Conservation (phyloP, 2,797 vertebrate species). For the Knipowitschia caucasica region DNA sequence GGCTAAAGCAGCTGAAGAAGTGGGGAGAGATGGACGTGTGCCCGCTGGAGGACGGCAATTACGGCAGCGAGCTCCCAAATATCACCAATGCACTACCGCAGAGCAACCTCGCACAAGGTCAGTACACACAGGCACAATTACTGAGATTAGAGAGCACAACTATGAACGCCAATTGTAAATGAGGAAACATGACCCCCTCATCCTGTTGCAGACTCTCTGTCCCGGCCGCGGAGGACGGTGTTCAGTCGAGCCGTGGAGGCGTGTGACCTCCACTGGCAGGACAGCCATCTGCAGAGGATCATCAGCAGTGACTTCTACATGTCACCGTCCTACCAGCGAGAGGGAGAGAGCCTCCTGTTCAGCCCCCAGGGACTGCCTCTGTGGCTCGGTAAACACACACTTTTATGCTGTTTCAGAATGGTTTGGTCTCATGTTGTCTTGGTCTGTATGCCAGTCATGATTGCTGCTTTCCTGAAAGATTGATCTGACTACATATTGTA, state of each 20-base stretch:
- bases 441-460: not conserved
- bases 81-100: slow-evolving; percentile 95
- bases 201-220: slow-evolving; percentile 82
- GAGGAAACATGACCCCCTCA: not conserved
- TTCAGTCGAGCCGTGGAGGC: slow-evolving; percentile 94
- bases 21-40: slow-evolving; percentile 97
- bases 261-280: slow-evolving; percentile 97
- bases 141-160: not conserved
- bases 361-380: slow-evolving; percentile 93
- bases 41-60: slow-evolving; percentile 95
- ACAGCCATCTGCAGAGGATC: slow-evolving; percentile 97
- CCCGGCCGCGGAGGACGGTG: slow-evolving; percentile 89
- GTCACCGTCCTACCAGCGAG: slow-evolving; percentile 91
- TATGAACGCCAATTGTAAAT: not conserved
- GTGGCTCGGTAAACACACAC: slow-evolving; percentile 83
- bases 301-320: slow-evolving; percentile 94
- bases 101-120: slow-evolving; percentile 88
- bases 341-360: slow-evolving; percentile 93
- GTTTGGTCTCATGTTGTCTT: not conserved
- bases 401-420: not conserved
- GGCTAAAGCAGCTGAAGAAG: slow-evolving; percentile 93
- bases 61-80: slow-evolving; percentile 93
- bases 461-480: not conserved
- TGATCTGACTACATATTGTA: not conserved
- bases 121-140: slow-evolving; percentile 43